phyloP scores from a whole-genome alignment of 2,797 vertebrate genomes.

The Halcyon badia region DNA sequence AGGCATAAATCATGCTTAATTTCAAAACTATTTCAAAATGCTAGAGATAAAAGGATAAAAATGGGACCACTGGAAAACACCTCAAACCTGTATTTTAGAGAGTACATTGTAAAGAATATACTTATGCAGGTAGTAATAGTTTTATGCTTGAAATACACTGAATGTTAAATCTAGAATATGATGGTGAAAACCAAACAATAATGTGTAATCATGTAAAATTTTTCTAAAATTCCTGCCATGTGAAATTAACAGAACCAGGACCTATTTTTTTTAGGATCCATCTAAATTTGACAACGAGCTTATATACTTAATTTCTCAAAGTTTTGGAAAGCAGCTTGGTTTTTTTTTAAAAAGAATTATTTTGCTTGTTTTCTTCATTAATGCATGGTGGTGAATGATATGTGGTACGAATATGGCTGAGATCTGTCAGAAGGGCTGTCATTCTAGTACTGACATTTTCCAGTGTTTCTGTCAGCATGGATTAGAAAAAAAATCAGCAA shows the following conservation, averaged over 20 bases:
- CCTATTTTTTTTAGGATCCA: not conserved
- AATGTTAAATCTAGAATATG: not conserved
- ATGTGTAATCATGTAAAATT: not conserved
- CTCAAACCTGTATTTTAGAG: not conserved
- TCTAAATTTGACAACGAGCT: not conserved
- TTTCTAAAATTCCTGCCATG: not conserved
- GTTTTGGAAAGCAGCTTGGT: not conserved
- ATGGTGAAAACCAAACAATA: not conserved
- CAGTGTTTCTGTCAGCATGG: not conserved
- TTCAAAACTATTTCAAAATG: not conserved
- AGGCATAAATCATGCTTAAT: not conserved
- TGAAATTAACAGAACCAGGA: not conserved
- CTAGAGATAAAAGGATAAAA: not conserved
- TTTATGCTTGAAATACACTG: not conserved
- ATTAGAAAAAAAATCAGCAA: slow-evolving; percentile 21
- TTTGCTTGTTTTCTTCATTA: not conserved
- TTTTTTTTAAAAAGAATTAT: not conserved
- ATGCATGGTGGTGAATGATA: not conserved
- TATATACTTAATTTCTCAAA: not conserved
- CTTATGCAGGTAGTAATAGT: not conserved
- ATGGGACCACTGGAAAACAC: not conserved
- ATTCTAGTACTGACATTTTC: slow-evolving; percentile 4
- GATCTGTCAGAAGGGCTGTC: slow-evolving; percentile 33
- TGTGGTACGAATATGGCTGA: not conserved
- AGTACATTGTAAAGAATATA: not conserved